A percentile compares a stretch with the other conserved stretches of the same genome.
phyloP scores from a whole-genome alignment of 2,797 vertebrate genomes.

The Antennarius maculatus region DNA sequence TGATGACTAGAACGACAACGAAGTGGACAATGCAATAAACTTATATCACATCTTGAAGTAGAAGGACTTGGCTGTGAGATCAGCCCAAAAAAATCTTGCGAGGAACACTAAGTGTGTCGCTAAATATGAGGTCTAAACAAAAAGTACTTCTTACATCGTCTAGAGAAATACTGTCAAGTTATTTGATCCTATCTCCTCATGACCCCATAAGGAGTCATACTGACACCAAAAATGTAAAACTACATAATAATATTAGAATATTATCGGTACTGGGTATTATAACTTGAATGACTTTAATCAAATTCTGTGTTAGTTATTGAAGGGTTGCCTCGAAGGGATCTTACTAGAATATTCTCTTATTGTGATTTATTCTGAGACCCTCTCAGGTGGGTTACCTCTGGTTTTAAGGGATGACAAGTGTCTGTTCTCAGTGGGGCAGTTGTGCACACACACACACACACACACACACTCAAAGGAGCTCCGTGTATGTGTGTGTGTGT shows the following conservation, averaged over 20 bases:
- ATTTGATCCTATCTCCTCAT: neutral
- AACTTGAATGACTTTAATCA: constrained; percentile 20
- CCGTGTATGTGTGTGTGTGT: too few relatives aligned
- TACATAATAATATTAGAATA: neutral
- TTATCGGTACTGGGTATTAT: neutral
- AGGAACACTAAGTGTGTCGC: neutral
- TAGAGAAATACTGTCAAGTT: too few relatives aligned
- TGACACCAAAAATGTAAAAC: neutral
- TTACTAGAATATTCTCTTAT: constrained; percentile 17
- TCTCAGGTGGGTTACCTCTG: constrained; percentile 39
- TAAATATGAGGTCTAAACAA: neutral
- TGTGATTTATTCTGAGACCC: constrained; percentile 30
- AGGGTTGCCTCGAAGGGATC: constrained; percentile 14
- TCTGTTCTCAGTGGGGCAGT: constrained; percentile 35
- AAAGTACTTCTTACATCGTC: neutral
- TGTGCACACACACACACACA: constrained; percentile 20
- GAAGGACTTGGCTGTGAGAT: neutral
- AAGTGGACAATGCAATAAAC: too few relatives aligned
- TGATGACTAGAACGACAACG: too few relatives aligned
- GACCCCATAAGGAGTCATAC: neutral
- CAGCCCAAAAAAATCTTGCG: neutral
- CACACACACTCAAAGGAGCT: too few relatives aligned
- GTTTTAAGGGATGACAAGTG: constrained; percentile 38
- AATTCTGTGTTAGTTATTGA: constrained; percentile 1
- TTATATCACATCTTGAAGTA: neutral